Percentiles rank a stretch among this genome's conserved stretches.
Conservation (phyloP, 2,888 invertebrate species). For the Oxyteleia sp. region DNA sequence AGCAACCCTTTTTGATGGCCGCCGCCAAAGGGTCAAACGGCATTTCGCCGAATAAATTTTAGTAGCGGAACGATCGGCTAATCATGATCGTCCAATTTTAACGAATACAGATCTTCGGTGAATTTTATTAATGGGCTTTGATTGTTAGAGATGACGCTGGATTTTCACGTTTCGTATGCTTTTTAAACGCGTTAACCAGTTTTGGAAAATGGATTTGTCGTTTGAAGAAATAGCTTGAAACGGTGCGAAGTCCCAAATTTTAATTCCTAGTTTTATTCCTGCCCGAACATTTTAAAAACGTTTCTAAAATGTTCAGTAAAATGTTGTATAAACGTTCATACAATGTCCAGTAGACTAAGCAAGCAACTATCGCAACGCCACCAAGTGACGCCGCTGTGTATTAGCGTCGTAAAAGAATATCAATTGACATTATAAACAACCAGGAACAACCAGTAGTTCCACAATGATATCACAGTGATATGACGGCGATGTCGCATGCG, state of each 20-base stretch:
- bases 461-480: no score
- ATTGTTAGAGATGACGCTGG: conserved; percentile 25
- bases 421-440: no score
- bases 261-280: no score
- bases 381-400: no score
- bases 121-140: conserved; percentile 19
- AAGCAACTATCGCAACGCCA: no score
- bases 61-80: conserved; percentile 35
- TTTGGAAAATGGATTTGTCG: conserved; percentile 21
- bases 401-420: no score
- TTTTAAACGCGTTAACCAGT: conserved; percentile 12
- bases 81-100: conserved; percentile 43
- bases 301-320: no score
- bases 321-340: no score
- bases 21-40: conserved; percentile 32
- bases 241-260: conserved; percentile 56
- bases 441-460: no score
- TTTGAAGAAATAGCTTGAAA: conserved; percentile 4
- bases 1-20: conserved; percentile 55
- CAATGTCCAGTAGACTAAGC: no score
- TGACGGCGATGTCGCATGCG: no score
- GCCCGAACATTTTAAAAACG: no score
- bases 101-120: conserved; percentile 4
- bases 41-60: conserved; percentile 35
- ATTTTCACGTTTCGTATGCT: conserved; percentile 13